Evolutionary conservation across 2,888 invertebrate genomes (phyloP).

Genomic region (Alloscopus bannaensis): DNA sequence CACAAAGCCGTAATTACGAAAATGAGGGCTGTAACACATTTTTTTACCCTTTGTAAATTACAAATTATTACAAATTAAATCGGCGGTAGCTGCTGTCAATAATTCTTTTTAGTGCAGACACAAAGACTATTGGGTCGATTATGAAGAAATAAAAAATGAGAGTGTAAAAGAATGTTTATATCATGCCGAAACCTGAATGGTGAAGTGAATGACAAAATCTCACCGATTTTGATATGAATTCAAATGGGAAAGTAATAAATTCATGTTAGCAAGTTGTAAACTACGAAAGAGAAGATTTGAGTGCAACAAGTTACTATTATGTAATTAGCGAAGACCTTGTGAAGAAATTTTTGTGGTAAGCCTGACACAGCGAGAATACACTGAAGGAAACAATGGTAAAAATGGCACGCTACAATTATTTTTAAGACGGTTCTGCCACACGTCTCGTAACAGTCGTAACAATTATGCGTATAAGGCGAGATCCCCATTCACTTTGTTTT

Average conservation of each 20-base stretch:
- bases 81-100: conserved; percentile 28
- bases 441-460: no score
- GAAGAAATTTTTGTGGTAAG: conserved; percentile 44
- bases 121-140: no score
- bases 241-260: neutral
- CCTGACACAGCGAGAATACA: neutral
- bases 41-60: conserved; percentile 56
- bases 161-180: neutral
- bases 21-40: conserved; percentile 11
- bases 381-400: neutral
- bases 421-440: no score
- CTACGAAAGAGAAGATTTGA: neutral
- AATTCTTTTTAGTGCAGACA: no score
- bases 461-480: no score
- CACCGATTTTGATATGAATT: neutral
- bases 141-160: conserved; percentile 48
- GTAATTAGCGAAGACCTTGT: conserved; percentile 57
- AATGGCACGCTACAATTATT: neutral
- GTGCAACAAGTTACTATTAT: conserved; percentile 27
- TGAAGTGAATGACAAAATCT: no score
- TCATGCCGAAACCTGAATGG: neutral
- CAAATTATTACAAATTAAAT: conserved; percentile 55
- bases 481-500: no score
- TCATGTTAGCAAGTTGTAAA: neutral
- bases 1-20: conserved; percentile 20